Percentiles rank a stretch among this genome's conserved stretches.
These are phyloP conservation scores for Myotis findleyi DNA, from an alignment of 2,797 vertebrate genomes.

Conservation along the genomic window DNA sequence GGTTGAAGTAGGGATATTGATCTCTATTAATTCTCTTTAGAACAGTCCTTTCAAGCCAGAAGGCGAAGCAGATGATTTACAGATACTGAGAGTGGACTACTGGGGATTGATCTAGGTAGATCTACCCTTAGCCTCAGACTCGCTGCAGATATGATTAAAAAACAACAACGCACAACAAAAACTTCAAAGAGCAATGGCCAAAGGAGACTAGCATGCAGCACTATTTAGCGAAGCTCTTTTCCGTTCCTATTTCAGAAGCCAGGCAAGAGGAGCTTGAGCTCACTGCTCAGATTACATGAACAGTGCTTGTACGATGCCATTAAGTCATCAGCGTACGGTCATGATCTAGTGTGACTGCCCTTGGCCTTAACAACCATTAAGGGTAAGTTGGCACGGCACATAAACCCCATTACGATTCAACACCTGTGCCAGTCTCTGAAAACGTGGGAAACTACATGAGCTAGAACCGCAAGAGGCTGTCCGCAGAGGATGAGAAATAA, in stretches of 20 bases:
- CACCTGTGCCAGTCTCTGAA: neutral
- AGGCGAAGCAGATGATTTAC: conserved; percentile 13
- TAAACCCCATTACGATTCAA: neutral
- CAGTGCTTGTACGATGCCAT: neutral
- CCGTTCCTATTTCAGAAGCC: neutral
- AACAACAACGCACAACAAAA: neutral
- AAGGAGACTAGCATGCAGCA: neutral
- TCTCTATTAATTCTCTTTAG: conserved; percentile 47
- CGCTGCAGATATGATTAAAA: neutral
- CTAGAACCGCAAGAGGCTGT: neutral
- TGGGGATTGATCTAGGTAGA: neutral
- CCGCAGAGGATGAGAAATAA: neutral
- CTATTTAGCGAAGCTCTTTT: neutral
- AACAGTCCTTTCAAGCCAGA: conserved; percentile 15
- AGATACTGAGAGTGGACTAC: neutral
- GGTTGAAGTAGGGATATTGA: neutral
- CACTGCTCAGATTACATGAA: neutral
- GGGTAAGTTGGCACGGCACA: neutral
- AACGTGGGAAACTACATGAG: neutral
- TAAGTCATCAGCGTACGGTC: neutral
- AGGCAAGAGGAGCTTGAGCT: neutral
- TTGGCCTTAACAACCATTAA: neutral
- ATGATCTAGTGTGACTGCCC: neutral
- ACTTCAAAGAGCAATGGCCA: neutral
- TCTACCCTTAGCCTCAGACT: too few species aligned